Percentiles rank a stretch among this genome's conserved stretches.
Conservation (phyloP, 1,140 invertebrate genomes). For the Holcopasites calliopsidis region DNA sequence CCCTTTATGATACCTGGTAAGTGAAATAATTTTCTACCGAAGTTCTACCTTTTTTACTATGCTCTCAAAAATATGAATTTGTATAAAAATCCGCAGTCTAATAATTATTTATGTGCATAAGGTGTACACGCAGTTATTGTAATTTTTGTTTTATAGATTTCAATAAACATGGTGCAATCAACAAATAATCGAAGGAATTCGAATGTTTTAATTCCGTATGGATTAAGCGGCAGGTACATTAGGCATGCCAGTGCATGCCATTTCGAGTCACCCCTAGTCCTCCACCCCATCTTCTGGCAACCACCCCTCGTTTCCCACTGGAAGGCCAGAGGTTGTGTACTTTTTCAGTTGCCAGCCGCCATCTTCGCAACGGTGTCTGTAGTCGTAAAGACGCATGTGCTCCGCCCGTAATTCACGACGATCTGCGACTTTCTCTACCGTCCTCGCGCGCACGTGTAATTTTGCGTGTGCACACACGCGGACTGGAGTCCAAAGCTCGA, state of each 20-base stretch:
- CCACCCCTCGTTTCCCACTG: conserved; percentile 6
- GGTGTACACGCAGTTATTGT: no score
- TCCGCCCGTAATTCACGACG: conserved; percentile 17
- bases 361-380: conserved; percentile 55
- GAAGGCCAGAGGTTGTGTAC: conserved; percentile 37
- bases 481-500: not conserved
- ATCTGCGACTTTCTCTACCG: not conserved
- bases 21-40: no score
- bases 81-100: no score
- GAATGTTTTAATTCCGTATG: conserved; percentile 52
- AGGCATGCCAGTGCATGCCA: not conserved
- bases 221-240: not conserved
- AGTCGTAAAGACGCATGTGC: conserved; percentile 51
- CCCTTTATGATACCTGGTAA: no score
- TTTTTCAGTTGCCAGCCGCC: conserved; percentile 53
- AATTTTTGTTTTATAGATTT: not conserved
- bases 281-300: not conserved
- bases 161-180: not conserved
- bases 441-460: no score
- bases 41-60: no score
- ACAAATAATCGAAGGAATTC: not conserved
- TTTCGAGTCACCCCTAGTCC: not conserved
- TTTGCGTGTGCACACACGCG: conserved; percentile 12
- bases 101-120: no score
- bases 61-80: no score